Evolutionary conservation across 2,888 invertebrate species (phyloP), one percentile per base, ranked within the genome.

Genomic region (Sphecodes monilicornis): DNA sequence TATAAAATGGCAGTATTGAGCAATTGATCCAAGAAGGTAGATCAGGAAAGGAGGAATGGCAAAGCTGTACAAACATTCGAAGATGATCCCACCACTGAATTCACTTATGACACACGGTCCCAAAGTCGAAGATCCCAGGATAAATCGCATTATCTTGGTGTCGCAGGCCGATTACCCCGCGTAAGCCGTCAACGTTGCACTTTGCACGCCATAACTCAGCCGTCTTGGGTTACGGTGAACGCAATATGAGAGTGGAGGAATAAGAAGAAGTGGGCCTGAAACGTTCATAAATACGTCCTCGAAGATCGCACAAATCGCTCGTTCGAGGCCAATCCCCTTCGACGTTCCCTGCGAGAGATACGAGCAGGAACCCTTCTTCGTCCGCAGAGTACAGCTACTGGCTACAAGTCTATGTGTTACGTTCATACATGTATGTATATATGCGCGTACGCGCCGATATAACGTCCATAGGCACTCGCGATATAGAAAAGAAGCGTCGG

Each of bases 241-340:
- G 86, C 85, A 80, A 88, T 88, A 89, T 88, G 80, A 89, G 82
- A 90, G 86, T 88, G 87, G 83, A 84, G 87, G 83, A 82, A 72
- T 64, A 54, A 54, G 54, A 84, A 73, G 57, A 83, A 84, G 87
- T 84, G 88, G 75, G 80, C 39, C 76, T 81, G 87, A 84, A 90
- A 89, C 87, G 89, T 89, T 92, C 92, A 91, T 93, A 94, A 93
- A 94, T 93, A 93, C 90, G 90, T 91, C 90, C 89, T 88, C 88
- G 90, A 91, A 91, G 91, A 90, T 91, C 90, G 91, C 91, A 91
- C 93, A 92, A 93, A 93, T 93, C 93, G 92, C 91, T 92, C 91
- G 91, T 90, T 86, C 80, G 84, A 88, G 81, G 88, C 89, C 92
- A 91, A 92, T 92, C 90, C 89, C 88, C 88, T 89, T 88, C 87